Conservation (phyloP, 2,888 invertebrate genomes). For the Polietes domitor region DNA sequence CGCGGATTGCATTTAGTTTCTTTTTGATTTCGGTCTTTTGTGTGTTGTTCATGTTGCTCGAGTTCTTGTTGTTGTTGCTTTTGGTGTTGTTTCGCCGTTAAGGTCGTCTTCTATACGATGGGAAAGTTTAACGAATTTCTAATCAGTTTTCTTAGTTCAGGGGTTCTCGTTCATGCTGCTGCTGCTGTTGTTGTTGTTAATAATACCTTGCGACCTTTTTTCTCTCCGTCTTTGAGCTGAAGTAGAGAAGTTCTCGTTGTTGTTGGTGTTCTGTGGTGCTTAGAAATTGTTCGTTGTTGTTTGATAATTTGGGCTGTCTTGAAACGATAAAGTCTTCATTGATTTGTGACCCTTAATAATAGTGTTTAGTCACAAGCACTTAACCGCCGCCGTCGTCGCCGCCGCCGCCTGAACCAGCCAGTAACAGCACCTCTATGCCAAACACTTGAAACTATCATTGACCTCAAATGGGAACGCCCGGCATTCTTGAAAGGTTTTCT, state of each 20-base stretch:
- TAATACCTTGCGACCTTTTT: constrained; percentile 65
- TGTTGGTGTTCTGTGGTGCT: constrained; percentile 28
- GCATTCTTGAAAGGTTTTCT: constrained; percentile 61
- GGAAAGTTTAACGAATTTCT: constrained; percentile 67
- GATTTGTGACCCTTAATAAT: constrained; percentile 70
- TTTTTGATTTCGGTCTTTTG: constrained; percentile 43
- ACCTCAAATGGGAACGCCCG: constrained; percentile 59
- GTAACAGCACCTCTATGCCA: not conserved
- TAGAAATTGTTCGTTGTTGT: constrained; percentile 16
- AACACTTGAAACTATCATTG: constrained; percentile 61
- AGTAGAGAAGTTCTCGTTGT: constrained; percentile 7
- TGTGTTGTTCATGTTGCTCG: not conserved
- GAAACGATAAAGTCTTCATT: constrained; percentile 66
- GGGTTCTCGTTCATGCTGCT: constrained; percentile 41
- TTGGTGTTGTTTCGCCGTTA: not conserved
- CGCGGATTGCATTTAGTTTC: constrained; percentile 67
- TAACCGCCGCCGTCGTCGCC: constrained; percentile 53
- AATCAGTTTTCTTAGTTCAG: constrained; percentile 55
- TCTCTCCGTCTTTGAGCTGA: constrained; percentile 1
- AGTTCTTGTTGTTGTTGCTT: not conserved
- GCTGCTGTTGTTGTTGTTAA: constrained; percentile 56
- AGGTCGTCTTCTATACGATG: constrained; percentile 44
- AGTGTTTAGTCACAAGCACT: constrained; percentile 67
- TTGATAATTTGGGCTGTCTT: constrained; percentile 62
- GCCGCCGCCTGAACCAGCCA: not conserved